Conservation (phyloP, 2,888 invertebrate genomes). For the Congeria kusceri region DNA sequence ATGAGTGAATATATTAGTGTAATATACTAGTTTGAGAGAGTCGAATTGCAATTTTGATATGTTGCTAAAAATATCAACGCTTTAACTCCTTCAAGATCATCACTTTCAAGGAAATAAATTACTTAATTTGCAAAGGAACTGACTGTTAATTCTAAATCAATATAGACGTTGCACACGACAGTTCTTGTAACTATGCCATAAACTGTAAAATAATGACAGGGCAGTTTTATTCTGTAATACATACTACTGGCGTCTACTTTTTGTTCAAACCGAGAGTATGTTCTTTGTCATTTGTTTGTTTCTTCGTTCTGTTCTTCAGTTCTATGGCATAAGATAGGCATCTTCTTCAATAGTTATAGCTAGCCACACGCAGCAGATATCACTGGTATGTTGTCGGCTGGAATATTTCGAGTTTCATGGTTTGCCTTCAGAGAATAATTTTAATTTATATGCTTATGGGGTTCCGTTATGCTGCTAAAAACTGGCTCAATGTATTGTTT, state of each 20-base stretch:
- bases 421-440: neutral
- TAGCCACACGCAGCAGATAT: conserved; percentile 9
- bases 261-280: conserved; percentile 16
- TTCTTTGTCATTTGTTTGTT: conserved; percentile 13
- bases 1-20: no score
- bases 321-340: conserved; percentile 7
- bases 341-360: conserved; percentile 6
- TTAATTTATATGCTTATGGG: conserved; percentile 7
- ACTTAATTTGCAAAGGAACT: conserved; percentile 14
- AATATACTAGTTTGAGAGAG: conserved; percentile 35
- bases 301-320: conserved; percentile 8
- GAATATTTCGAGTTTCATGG: conserved; percentile 4
- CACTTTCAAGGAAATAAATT: conserved; percentile 11
- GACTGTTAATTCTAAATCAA: neutral
- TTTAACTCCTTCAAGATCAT: conserved; percentile 2
- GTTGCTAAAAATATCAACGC: conserved; percentile 34
- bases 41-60: conserved; percentile 33
- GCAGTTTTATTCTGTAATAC: conserved; percentile 34
- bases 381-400: conserved; percentile 23
- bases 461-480: neutral
- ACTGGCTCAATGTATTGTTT: conserved; percentile 12
- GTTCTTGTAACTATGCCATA: neutral
- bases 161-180: conserved; percentile 16
- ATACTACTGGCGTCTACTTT: conserved; percentile 27
- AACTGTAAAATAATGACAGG: conserved; percentile 19